phyloP scores from a whole-genome alignment of 2,888 invertebrate species.

The Lasioglossum marginatum region DNA sequence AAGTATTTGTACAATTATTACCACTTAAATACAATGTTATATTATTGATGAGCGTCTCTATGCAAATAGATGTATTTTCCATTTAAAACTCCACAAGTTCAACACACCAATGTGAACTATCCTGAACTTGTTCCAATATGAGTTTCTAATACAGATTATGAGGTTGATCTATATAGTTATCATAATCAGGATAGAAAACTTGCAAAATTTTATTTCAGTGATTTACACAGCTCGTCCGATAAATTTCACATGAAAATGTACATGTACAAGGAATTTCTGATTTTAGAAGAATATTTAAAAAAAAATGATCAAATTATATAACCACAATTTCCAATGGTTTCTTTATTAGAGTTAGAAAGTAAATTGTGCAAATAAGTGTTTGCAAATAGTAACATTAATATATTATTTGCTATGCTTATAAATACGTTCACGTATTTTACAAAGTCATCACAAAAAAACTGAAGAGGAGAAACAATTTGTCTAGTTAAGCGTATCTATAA shows the following conservation, averaged over 20 bases:
- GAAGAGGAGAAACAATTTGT: slow-evolving; percentile 54
- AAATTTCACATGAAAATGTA: not conserved
- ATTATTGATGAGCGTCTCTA: slow-evolving; percentile 57
- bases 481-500: slow-evolving; percentile 65
- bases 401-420: slow-evolving; percentile 58
- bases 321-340: slow-evolving; percentile 29
- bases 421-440: slow-evolving; percentile 70
- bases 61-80: slow-evolving; percentile 46
- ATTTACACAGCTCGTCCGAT: not conserved
- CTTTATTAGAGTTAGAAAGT: slow-evolving; percentile 63
- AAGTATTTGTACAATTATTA: slow-evolving; percentile 43
- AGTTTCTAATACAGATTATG: not conserved
- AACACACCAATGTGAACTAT: slow-evolving; percentile 11
- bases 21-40: slow-evolving; percentile 71
- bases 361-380: slow-evolving; percentile 63
- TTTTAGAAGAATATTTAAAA: not conserved
- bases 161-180: not conserved
- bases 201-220: not conserved
- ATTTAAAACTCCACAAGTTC: slow-evolving; percentile 34
- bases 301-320: not conserved
- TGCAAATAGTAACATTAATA: slow-evolving; percentile 61
- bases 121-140: slow-evolving; percentile 6
- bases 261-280: not conserved
- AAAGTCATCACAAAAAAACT: slow-evolving; percentile 69
- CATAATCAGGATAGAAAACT: slow-evolving; percentile 3